Evolutionary conservation across 2,797 vertebrate genomes (phyloP), one percentile per base, ranked within the genome.

Genomic region (Muscicapa comitata): DNA sequence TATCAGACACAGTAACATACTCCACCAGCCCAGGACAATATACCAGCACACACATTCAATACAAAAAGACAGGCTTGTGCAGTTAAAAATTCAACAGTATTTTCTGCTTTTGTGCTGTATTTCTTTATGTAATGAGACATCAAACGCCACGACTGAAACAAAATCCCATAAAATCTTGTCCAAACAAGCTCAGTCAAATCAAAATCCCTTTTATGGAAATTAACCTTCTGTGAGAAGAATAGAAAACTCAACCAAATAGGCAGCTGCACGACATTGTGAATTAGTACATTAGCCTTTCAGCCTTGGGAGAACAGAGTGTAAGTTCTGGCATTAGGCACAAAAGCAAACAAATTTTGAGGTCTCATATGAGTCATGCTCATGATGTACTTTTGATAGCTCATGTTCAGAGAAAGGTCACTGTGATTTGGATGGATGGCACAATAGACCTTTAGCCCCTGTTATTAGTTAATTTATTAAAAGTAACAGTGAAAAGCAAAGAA

Each of bases 181-280:
- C 85, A 96, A 96, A 97, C 88, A 96, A 96, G 54, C 38, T 23
- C 75, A 90, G 70, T 74, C 78, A 94, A 96, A 95, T 94, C 54
- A 72, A 96, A 96, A 92, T 93, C 93, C 47, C 7, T 88, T 91
- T 94, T 87, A 96, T 90, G 94, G 78, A 96, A 96, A 96, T 96
- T 65, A 95, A 83, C 78, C 50, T 95, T 92, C 80, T 94, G 83
- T 73, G 71, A 93, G 74, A 91, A 83, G 40, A 93, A 90, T 57
- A 83, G 53, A 93, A 93, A 94, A 75, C 54, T 87, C 81, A 91
- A 91, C 33, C 54, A 95, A 91, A 95, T 72, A 91, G 54, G 50
- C 94, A 95, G 84, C 92, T 95, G 91, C 72, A 38, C 8, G 5
- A 75, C 54, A 68, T 11, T 78, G 40, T 84, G 77, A 91, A 88